phyloP scores from a whole-genome alignment of 2,113 vertebrate species.

The Burhinus oedicnemus region DNA sequence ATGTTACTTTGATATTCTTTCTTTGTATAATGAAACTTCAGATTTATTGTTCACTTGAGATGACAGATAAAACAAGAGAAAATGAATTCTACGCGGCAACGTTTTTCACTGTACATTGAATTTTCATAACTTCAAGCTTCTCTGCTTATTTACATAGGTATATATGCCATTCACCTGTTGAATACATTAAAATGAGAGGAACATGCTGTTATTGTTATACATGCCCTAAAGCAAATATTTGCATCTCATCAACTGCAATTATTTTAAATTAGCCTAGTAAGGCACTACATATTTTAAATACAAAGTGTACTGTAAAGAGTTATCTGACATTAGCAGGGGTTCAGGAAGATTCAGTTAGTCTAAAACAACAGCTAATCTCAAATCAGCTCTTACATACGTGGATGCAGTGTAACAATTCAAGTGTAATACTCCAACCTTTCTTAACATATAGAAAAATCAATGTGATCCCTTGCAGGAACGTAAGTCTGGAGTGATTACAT shows the following conservation, averaged over 20 bases:
- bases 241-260: neutral
- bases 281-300: neutral
- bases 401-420: neutral
- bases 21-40: neutral
- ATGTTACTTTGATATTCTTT: constrained; percentile 23
- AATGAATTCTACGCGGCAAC: neutral
- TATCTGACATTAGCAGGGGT: neutral
- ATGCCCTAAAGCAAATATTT: constrained; percentile 9
- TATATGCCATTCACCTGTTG: constrained; percentile 27
- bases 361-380: neutral
- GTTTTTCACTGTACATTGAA: neutral
- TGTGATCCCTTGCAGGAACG: neutral
- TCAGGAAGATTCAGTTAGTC: neutral
- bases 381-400: neutral
- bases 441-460: constrained; percentile 27
- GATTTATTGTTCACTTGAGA: constrained; percentile 16
- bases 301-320: neutral
- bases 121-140: neutral
- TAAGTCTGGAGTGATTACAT: neutral
- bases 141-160: neutral
- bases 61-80: constrained; percentile 19
- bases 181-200: constrained; percentile 9
- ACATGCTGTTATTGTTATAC: neutral
- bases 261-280: neutral
- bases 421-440: neutral